Evolutionary conservation across 2,888 invertebrate species (phyloP), one percentile per base, ranked within the genome.

Genomic region (Apodemia hepburni): DNA sequence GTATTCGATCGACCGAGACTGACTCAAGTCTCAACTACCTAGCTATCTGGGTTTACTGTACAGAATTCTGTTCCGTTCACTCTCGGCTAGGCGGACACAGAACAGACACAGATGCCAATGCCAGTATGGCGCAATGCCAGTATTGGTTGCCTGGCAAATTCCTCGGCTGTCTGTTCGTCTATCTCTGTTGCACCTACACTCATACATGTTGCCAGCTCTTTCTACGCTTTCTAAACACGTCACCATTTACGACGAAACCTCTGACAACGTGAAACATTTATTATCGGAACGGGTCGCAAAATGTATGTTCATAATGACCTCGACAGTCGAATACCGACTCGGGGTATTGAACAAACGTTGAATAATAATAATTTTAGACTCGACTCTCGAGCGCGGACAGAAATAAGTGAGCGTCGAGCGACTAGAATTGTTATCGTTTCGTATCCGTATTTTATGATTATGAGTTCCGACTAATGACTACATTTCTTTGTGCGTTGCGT

Each of bases 121-220:
- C 82, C 80, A 81, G 80, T 76, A 75, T 75, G 74, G 77, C 79
- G 76, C 74, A 76, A 75, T 84, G 84, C 84, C 85, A 85, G 82
- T 78, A 83, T 83, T 83, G 83, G 82, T 80, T 80, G 79, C 76
- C 78, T 80, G 81, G 78, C 81, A 79, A 77, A 82, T 80, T 80
- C 76, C 79, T 77, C 63, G 72, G 74, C 75, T 76, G 73, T 74
- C 75, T 73, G 71, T 17, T 69, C 63, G 63, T 61, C 71, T 71
- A 60, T 84, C 85, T 76, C 76, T 74, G 64, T 87, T 77, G 64
- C 67, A 68, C 84, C 61, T 59, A 47, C 35, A 8, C 42, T 9
- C 29, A 54, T 65, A 35, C 38, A 57, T 71, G 64, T 66, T 61
- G 62, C 64, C 64, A 51, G 77, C 73, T 73, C 73, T 63, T 63